Conservation (phyloP, 2,888 invertebrate genomes). For the Troglohyphantes excavatus region DNA sequence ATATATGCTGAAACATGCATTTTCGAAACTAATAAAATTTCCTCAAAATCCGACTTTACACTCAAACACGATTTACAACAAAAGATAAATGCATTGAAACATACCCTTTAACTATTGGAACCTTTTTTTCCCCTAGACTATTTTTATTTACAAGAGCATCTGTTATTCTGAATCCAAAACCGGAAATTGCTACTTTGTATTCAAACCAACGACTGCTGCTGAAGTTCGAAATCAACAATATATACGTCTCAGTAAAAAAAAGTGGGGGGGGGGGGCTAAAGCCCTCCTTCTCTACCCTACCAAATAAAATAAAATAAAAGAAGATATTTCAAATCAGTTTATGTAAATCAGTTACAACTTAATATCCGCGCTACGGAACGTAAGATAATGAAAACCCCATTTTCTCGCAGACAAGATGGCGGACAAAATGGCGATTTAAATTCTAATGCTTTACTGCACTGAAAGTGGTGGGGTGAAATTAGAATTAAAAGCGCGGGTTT, state of each 20-base stretch:
- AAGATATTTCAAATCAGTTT: slow-evolving; percentile 29
- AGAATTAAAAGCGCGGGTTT: slow-evolving; percentile 47
- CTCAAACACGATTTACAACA: not conserved
- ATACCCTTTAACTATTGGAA: not conserved
- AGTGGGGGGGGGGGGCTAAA: too few species aligned
- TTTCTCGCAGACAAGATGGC: slow-evolving; percentile 17
- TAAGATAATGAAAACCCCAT: slow-evolving; percentile 58
- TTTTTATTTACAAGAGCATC: not conserved
- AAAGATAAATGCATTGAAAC: not conserved
- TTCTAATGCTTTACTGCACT: slow-evolving; percentile 26
- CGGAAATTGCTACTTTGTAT: slow-evolving; percentile 1
- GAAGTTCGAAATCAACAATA: not conserved
- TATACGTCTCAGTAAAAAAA: not conserved
- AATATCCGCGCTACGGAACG: not conserved
- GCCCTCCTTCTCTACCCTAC: not conserved
- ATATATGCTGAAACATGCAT: not conserved
- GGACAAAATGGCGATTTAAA: slow-evolving; percentile 49
- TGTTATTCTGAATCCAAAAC: not conserved
- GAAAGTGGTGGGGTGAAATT: slow-evolving; percentile 42
- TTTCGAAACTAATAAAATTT: not conserved
- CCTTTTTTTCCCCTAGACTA: not conserved
- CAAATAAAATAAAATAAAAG: not conserved
- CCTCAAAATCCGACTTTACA: not conserved
- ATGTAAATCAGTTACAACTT: slow-evolving; percentile 48
- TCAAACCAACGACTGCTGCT: not conserved